Evolutionary conservation across 2,888 invertebrate genomes (phyloP), one percentile per base, ranked within the genome.

Genomic region (Ommatoiulus sabulosus): DNA sequence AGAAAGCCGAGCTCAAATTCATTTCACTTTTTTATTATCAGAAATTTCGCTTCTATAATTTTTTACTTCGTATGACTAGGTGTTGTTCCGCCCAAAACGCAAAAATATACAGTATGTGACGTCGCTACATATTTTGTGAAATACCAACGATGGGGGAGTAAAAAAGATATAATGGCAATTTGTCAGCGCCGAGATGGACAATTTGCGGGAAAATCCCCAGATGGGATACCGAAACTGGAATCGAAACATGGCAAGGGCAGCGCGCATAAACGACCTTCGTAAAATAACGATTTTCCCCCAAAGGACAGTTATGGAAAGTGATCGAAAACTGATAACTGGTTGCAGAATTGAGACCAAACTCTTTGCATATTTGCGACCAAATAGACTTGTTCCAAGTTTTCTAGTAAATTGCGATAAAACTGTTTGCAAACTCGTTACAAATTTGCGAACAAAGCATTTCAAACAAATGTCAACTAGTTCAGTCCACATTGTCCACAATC

Each of bases 11-110:
- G 24, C n/a, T 72, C 63, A 20, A 52, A 24, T 80, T 80, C 80
- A 80, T 35, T 80, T 80, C 72, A 72, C 72, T 80, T 80, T 80
- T 35, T 80, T 80, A 80, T 80, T 80, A 35, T 35, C 80, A 80
- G 17, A 52, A 80, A 80, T 24, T 35, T 35, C 63, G 63, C 20
- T 63, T 63, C 63, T 35, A 80, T 80, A 80, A 35, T 12, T 80
- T 72, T 80, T 80, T 80, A 80, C 80, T 80, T 24, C 24, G 80
- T 35, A 80, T 80, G 80, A 80, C 80, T 80, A 80, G 80, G 80
- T 80, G 80, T 63, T n/a, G 63, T n/a, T 63, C n/a, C 63, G 6
- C n/a, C 63, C n/a, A n/a, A n/a, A 35, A 35, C 80, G 80, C 35
- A 80, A 80, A 48, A 80, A 80, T 80, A 80, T 24, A 80, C 35